Percentiles rank a stretch among this genome's conserved stretches.
Evolutionary conservation across 2,797 vertebrate genomes (phyloP).

Genomic region (Myotis myotis): DNA sequence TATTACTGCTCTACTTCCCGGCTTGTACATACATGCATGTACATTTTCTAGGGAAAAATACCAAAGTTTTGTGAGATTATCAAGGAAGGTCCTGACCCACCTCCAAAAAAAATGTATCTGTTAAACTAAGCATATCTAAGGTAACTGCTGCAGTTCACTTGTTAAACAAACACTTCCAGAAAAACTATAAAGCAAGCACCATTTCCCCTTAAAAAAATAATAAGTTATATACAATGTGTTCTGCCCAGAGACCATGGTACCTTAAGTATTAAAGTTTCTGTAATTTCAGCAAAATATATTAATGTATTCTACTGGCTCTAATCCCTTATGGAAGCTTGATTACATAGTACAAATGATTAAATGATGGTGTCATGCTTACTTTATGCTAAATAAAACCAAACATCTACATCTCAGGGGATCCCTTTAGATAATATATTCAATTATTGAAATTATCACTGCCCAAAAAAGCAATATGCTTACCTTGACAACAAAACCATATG

Average conservation of each 20-base stretch:
- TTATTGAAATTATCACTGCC: constrained; percentile 46
- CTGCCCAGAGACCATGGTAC: not conserved
- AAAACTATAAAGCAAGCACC: not conserved
- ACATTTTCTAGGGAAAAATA: not conserved
- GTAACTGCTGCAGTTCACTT: not conserved
- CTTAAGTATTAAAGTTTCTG: not conserved
- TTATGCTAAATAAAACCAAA: constrained; percentile 49
- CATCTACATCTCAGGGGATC: not conserved
- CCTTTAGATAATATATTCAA: constrained; percentile 15
- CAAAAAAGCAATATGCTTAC: constrained; percentile 16
- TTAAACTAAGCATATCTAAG: not conserved
- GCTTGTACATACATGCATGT: not conserved
- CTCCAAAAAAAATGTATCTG: not conserved
- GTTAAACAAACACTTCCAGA: constrained; percentile 18
- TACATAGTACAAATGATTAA: not conserved
- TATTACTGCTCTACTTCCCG: not conserved
- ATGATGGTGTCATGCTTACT: constrained; percentile 30
- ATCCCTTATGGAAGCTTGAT: not conserved
- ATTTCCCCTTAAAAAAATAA: not conserved
- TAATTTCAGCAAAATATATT: constrained; percentile 32
- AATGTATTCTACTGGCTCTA: not conserved
- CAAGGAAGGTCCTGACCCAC: not conserved
- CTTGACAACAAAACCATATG: constrained; percentile 10
- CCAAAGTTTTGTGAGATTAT: not conserved
- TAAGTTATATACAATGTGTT: not conserved